Base-by-base conservation (phyloP, 2,113 vertebrate species). In the Chitala chitala region DNA sequence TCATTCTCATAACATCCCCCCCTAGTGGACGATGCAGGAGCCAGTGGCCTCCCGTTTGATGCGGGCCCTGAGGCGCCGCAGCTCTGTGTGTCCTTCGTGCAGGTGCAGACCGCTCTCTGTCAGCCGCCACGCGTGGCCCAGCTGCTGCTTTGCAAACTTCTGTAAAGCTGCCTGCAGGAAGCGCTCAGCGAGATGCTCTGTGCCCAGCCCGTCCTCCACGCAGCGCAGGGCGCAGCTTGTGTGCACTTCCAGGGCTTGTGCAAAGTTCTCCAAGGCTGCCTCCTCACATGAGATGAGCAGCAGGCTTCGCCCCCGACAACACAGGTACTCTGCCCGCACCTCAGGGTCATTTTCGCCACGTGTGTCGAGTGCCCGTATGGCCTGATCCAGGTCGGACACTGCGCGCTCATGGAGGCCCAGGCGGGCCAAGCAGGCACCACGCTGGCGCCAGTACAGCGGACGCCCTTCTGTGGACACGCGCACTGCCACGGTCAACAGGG, bases 21-120 rank as follows among this genome's bases (percentile, higher is more conserved):
- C 0, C 86, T 89, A 97, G 73, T 96, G 93, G 46, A 99, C 85
- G 10, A 84, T 90, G 71, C 96, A 98, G 44, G 90, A 82, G 75
- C 91, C 85, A 0, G 88, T 83, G 0, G 82, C 85, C 76, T 94
- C 94, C 46, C 91, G 84, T 71, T 87, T 95, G 54, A 95, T 84
- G 40, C 81, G 93, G 0, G 86, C 51, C 78, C 83, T 94, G 72
- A 98, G 88, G 71, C 87, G 93, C 59, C 87, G 92, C 1, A 99
- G 91, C 61, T 93, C 92, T 0, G 83, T 0, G 24, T 92, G 90
- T 42, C 82, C 80, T 2, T 81, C 76, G 63, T 93, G 91, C 71
- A 96, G 79, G 40, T 82, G 72, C 0, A 99, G 90, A 53, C 96
- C 96, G 0, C 73, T 89, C 75, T 93, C 92, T 0, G 86, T 86